A percentile compares a stretch with the other conserved stretches of the same genome.
Evolutionary conservation across 2,113 vertebrate species (phyloP).

Genomic region (Urocynchramus pylzowi): DNA sequence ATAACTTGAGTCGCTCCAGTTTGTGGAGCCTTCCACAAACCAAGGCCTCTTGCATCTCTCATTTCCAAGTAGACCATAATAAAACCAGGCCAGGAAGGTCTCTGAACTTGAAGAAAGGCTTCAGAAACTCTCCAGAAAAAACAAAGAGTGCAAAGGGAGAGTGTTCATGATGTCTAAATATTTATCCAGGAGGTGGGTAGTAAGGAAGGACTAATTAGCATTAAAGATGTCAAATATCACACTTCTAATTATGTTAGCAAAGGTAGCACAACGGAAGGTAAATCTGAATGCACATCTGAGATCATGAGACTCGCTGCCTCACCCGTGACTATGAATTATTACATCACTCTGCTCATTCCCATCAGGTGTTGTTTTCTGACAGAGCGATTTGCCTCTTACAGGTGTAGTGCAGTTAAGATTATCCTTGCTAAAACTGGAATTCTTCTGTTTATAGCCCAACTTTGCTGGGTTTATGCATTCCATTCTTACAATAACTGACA

Average conservation of each 20-base stretch:
- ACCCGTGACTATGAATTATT: neutral
- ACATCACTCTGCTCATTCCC: neutral
- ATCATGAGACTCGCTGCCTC: neutral
- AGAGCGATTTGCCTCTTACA: neutral
- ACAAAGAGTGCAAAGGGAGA: neutral
- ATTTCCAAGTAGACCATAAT: fast-evolving
- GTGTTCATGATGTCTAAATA: neutral
- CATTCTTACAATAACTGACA: neutral
- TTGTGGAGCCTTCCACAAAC: neutral
- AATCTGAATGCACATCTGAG: neutral
- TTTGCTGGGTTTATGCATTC: neutral
- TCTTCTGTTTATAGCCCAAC: neutral
- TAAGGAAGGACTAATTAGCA: neutral
- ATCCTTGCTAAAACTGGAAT: neutral
- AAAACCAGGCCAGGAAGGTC: neutral
- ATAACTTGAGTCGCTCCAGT: fast-evolving
- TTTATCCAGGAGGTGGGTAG: neutral
- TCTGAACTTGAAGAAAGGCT: neutral
- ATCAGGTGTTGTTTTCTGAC: neutral
- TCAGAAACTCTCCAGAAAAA: neutral
- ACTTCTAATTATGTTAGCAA: neutral
- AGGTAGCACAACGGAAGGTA: neutral
- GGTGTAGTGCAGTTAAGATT: neutral
- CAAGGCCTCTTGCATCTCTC: fast-evolving
- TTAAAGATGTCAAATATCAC: slow-evolving; percentile 5